These are phyloP conservation scores for Drosophila greeni DNA, from an alignment of 2,888 invertebrate genomes.

Conservation along the genomic window DNA sequence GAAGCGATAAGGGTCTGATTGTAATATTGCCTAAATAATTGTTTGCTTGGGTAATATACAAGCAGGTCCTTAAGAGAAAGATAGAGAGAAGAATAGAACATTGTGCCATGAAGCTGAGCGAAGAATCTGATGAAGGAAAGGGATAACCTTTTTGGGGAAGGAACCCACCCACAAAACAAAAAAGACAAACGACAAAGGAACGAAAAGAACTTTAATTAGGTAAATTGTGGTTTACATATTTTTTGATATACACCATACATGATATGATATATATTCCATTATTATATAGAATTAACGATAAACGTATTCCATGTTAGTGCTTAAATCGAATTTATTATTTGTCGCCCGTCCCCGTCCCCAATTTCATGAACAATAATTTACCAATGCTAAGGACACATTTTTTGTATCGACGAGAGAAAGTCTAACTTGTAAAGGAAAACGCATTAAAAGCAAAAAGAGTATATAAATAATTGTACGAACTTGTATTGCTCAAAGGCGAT, in stretches of 20 bases:
- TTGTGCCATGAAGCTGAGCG: slow-evolving; percentile 64
- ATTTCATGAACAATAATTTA: slow-evolving; percentile 33
- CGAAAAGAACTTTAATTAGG: slow-evolving; percentile 31
- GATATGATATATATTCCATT: slow-evolving; percentile 39
- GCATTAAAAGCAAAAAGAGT: slow-evolving; percentile 17
- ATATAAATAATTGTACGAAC: slow-evolving; percentile 4
- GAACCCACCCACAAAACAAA: slow-evolving; percentile 25
- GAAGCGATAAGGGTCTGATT: neutral
- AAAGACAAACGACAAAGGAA: slow-evolving; percentile 40
- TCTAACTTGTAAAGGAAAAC: slow-evolving; percentile 52
- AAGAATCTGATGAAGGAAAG: slow-evolving; percentile 30
- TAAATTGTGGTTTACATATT: slow-evolving; percentile 41
- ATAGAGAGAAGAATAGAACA: slow-evolving; percentile 42
- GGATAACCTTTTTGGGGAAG: slow-evolving; percentile 9
- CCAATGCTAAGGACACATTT: slow-evolving; percentile 7
- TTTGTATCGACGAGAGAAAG: slow-evolving; percentile 55
- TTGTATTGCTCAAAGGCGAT: slow-evolving; percentile 59
- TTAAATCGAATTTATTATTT: slow-evolving; percentile 69
- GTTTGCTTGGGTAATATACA: neutral
- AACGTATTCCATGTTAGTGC: slow-evolving; percentile 66
- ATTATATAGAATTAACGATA: slow-evolving; percentile 41
- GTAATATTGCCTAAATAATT: neutral
- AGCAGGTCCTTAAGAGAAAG: neutral
- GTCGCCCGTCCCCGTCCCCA: slow-evolving; percentile 15
- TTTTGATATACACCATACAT: slow-evolving; percentile 39